Evolutionary conservation across 2,113 vertebrate species (phyloP).

Genomic region (western clawed frog (Xenopus tropicalis)): UCB_Xtro_10.0 CM004446.2:86167501-86168000

Average conservation of each 20-base stretch:
- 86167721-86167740: background rate
- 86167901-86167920: constrained; percentile 59
- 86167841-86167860: constrained; percentile 31
- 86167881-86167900: constrained; percentile 61
- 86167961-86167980: constrained; percentile 55
- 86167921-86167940: constrained; percentile 63
- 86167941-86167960: constrained; percentile 71
- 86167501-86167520: too few relatives aligned
- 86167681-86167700: too few relatives aligned
- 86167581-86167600: too few relatives aligned
- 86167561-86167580: too few relatives aligned
- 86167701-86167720: too few relatives aligned
- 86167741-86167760: constrained; percentile 2
- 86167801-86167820: constrained; percentile 34
- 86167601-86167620: too few relatives aligned
- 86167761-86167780: background rate
- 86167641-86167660: too few relatives aligned
- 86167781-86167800: constrained; percentile 31
- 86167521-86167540: too few relatives aligned
- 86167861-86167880: constrained; percentile 61
- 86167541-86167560: too few relatives aligned
- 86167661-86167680: too few relatives aligned
- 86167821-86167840: constrained; percentile 46
- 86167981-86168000: constrained; percentile 55
- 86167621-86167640: too few relatives aligned